phyloP scores from a whole-genome alignment of 2,113 vertebrate species.

The Numida meleagris region DNA sequence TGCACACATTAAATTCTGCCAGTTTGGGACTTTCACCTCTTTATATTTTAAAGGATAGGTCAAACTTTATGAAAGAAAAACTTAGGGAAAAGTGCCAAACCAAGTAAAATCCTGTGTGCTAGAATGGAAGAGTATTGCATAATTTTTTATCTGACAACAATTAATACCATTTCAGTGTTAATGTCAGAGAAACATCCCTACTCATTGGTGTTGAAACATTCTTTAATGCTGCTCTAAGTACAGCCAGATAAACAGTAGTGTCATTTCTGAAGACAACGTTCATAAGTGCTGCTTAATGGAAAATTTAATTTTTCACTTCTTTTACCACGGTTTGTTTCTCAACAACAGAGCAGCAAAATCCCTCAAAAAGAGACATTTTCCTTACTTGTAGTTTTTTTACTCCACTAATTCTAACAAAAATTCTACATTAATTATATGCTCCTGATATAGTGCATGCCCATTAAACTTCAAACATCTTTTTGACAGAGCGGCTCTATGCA shows the following conservation, averaged over 20 bases:
- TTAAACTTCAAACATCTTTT: not conserved
- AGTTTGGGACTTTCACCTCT: not conserved
- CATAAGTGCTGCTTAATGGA: not conserved
- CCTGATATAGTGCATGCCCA: not conserved
- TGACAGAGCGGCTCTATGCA: not conserved
- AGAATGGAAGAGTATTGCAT: not conserved
- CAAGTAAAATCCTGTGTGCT: not conserved
- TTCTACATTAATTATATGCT: not conserved
- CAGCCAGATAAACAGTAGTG: not conserved
- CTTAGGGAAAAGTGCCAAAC: not conserved
- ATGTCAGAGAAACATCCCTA: not conserved
- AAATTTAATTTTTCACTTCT: not conserved
- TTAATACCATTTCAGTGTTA: not conserved
- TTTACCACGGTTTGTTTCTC: not conserved
- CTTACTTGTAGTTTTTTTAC: not conserved
- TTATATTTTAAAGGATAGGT: not conserved
- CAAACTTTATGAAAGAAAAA: not conserved
- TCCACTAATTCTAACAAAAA: not conserved
- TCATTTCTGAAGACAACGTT: not conserved
- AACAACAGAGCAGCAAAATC: not conserved
- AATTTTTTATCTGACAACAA: not conserved
- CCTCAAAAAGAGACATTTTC: not conserved
- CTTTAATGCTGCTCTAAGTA: not conserved
- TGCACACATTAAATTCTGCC: not conserved
- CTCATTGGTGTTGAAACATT: not conserved